phyloP scores from a whole-genome alignment of 2,888 invertebrate genomes.

The Notodonta dromedarius region DNA sequence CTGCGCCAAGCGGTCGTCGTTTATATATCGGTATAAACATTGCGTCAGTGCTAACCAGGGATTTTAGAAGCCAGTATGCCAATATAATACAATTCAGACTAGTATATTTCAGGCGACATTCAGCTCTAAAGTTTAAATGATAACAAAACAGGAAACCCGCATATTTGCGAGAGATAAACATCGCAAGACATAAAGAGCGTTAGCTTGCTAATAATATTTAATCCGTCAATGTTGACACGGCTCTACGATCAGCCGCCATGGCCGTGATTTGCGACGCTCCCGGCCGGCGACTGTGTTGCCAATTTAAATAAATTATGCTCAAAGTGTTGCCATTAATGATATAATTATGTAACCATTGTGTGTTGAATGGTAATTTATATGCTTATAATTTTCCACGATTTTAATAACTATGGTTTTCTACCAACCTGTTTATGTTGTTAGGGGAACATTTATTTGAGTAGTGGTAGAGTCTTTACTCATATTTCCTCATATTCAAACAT shows the following conservation, averaged over 20 bases:
- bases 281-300: neutral
- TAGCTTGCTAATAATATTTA: slow-evolving; percentile 9
- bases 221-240: slow-evolving; percentile 20
- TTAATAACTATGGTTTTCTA: neutral
- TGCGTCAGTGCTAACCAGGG: too few species aligned
- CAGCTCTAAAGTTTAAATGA: neutral
- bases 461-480: too few species aligned
- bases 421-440: neutral
- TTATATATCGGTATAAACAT: too few species aligned
- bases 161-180: neutral
- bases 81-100: too few species aligned
- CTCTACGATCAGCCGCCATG: slow-evolving; percentile 33
- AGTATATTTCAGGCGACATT: neutral
- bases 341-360: slow-evolving; percentile 2
- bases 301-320: slow-evolving; percentile 4
- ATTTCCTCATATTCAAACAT: too few species aligned
- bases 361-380: slow-evolving; percentile 1
- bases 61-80: too few species aligned
- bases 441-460: neutral
- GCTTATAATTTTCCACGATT: slow-evolving; percentile 6
- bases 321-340: slow-evolving; percentile 1
- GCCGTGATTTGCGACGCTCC: slow-evolving; percentile 25
- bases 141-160: slow-evolving; percentile 5
- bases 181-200: slow-evolving; percentile 5
- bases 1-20: too few species aligned